Conservation (phyloP, 2,113 vertebrate species). For the Caloenas nicobarica region DNA sequence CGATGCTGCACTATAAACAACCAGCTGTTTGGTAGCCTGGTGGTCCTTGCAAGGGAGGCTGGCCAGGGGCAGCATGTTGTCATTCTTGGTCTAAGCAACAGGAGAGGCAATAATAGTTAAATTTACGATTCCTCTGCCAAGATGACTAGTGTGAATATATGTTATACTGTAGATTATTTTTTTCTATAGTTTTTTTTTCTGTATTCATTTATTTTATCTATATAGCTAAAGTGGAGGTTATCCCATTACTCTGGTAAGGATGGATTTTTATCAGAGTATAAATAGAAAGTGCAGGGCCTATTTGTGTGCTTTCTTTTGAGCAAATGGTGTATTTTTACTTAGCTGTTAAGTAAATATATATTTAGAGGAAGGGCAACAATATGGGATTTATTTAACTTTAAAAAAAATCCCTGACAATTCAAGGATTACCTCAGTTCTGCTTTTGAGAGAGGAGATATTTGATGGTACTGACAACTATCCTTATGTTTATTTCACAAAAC, state of each 20-base stretch:
- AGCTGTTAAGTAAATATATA: background rate
- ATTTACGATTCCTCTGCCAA: background rate
- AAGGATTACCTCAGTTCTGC: background rate
- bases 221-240: background rate
- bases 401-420: background rate
- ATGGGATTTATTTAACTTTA: background rate
- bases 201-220: background rate
- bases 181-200: background rate
- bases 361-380: background rate
- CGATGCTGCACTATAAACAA: background rate
- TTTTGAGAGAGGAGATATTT: background rate
- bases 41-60: background rate
- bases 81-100: background rate
- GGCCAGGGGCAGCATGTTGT: background rate
- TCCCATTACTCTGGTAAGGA: background rate
- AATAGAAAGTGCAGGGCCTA: background rate
- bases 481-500: background rate
- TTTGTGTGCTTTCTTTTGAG: background rate
- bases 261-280: constrained; percentile 3
- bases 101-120: background rate
- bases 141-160: background rate
- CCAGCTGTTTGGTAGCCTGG: background rate
- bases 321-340: background rate
- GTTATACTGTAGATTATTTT: background rate
- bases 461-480: background rate